Percentiles rank a stretch among this genome's conserved stretches.
These are phyloP conservation scores for Herminia tarsipennalis DNA, from an alignment of 2,888 invertebrate genomes.

Conservation along the genomic window DNA sequence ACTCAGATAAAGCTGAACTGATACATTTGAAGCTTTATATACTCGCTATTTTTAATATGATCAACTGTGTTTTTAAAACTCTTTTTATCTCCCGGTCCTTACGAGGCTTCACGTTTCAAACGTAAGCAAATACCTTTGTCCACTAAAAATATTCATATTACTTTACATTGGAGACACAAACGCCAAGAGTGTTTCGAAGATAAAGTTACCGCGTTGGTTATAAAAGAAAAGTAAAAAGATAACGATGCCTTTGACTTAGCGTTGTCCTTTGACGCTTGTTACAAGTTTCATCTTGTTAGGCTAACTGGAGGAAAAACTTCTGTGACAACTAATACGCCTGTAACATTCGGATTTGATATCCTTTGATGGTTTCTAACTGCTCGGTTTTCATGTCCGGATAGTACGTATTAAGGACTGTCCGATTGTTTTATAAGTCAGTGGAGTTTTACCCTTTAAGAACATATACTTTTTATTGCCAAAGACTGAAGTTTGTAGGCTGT, in stretches of 20 bases:
- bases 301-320: slow-evolving; percentile 48
- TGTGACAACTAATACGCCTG: slow-evolving; percentile 47
- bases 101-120: no score
- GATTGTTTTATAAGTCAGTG: no score
- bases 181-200: slow-evolving; percentile 37
- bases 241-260: slow-evolving; percentile 54
- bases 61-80: no score
- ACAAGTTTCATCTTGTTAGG: slow-evolving; percentile 57
- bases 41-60: no score
- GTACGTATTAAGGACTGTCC: no score
- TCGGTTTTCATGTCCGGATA: background rate
- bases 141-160: slow-evolving; percentile 21
- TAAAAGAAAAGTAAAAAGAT: slow-evolving; percentile 55
- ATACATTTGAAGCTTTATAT: no score
- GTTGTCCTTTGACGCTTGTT: slow-evolving; percentile 55
- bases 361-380: slow-evolving; percentile 17
- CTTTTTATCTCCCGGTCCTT: no score
- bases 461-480: no score
- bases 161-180: slow-evolving; percentile 34
- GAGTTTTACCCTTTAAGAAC: no score
- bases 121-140: slow-evolving; percentile 2
- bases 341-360: slow-evolving; percentile 31
- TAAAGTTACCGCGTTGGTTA: slow-evolving; percentile 43
- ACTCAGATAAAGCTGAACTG: no score
- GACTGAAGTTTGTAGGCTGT: no score